A percentile compares a stretch with the other conserved stretches of the same genome.
Evolutionary conservation across 1,140 invertebrate species (phyloP).

Genomic region (Drosophila tani): DNA sequence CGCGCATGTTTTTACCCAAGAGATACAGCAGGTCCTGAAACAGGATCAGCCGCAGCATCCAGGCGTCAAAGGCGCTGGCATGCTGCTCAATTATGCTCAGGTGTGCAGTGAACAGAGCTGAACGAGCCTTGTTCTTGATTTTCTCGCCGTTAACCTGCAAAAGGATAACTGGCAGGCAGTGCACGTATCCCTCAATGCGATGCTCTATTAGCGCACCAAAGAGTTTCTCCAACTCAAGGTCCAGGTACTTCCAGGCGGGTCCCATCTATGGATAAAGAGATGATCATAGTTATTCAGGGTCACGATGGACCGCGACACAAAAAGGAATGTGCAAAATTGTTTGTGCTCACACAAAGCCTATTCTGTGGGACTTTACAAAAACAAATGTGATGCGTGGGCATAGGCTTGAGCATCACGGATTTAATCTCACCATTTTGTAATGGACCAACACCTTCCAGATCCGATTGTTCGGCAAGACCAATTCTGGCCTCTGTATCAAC

Average conservation of each 20-base stretch:
- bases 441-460: slow-evolving; percentile 57
- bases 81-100: slow-evolving; percentile 25
- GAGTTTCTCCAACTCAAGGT: slow-evolving; percentile 32
- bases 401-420: too few species aligned
- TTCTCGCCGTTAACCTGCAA: slow-evolving; percentile 39
- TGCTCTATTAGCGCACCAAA: slow-evolving; percentile 32
- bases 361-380: too few species aligned
- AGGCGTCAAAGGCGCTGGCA: slow-evolving; percentile 33
- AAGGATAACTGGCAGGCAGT: slow-evolving; percentile 37
- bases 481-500: slow-evolving; percentile 8
- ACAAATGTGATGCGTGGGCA: too few species aligned
- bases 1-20: slow-evolving; percentile 33
- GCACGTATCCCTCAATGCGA: slow-evolving; percentile 25
- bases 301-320: too few species aligned
- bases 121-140: not conserved
- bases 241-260: slow-evolving; percentile 10
- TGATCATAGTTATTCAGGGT: too few species aligned
- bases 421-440: slow-evolving; percentile 40
- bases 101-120: slow-evolving; percentile 15
- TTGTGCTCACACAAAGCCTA: too few species aligned
- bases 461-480: slow-evolving; percentile 39
- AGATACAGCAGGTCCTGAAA: slow-evolving; percentile 37
- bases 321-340: too few species aligned
- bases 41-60: slow-evolving; percentile 36
- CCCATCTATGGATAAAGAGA: slow-evolving; percentile 1